Base-by-base conservation (phyloP, 1,140 invertebrate species). In the Gryon sp. region DNA sequence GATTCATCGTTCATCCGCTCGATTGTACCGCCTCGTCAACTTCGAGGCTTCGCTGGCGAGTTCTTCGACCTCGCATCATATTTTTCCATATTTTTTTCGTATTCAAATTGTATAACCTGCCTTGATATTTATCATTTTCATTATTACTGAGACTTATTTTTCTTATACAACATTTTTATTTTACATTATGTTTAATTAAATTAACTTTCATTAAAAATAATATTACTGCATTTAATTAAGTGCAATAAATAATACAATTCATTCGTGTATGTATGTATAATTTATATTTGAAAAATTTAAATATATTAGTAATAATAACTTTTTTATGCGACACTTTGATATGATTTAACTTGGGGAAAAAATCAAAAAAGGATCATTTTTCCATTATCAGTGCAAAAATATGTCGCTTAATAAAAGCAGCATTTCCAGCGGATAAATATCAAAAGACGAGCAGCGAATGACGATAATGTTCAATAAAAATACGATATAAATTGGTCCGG, bases 1-100 rank as follows among this genome's bases (percentile, higher is more conserved):
- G 73, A 76, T 77, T 76, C 79, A 75, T 81, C 65, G 79, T 74
- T 73, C 41, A 66, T 73, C 36, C 65, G 34, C 41, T 76, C 65
- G 45, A 57, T 60, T 57, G 57, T 76, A 20, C 53, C 59, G 43
- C 53, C 52, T 48, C 45, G 16, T 52, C 43, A 3, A 7, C 50
- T 65, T 32, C 22, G 16, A 53, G 40, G 62, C 38, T 65, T 53
- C 62, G 22, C 9, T 12, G 22, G 11, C 36, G 16, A 66, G 50
- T 66, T 57, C 41, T 16, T 52, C 68, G 57, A 57, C 55, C 57
- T 6, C 48, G 40, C n/a, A 20, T 5, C 15, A 4, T 6, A 5
- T 24, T 40, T 19, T 40, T 59, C 18, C 7, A 24, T 24, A 28
- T 16, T 38, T 57, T 38, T 69, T 30, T 62, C 53, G 19, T 20